Percentiles rank a stretch among this genome's conserved stretches.
These are phyloP conservation scores for Damaliscus lunatus DNA, from an alignment of 2,113 vertebrate genomes.

Conservation along the genomic window DNA sequence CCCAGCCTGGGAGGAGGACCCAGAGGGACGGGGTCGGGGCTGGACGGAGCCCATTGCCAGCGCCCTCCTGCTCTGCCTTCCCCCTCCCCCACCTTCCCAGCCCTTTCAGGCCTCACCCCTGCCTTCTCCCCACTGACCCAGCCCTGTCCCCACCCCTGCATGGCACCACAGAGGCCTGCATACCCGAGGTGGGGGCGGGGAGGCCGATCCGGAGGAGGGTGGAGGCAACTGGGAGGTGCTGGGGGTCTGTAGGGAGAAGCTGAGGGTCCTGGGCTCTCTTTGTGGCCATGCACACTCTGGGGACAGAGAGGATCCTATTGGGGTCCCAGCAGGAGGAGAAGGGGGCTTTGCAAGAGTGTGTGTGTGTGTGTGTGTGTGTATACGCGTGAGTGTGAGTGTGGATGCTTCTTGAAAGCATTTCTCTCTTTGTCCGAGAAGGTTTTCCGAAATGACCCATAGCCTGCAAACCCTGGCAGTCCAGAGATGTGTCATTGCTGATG, in stretches of 20 bases:
- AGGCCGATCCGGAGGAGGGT: no score
- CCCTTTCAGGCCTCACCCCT: background rate
- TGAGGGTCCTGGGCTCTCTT: background rate
- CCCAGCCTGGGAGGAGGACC: background rate
- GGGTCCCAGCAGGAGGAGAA: background rate
- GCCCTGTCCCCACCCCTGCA: background rate
- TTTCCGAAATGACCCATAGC: accelerated
- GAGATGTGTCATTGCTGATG: accelerated
- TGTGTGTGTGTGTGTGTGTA: background rate
- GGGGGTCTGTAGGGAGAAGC: background rate
- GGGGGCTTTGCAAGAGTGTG: background rate
- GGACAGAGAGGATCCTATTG: background rate
- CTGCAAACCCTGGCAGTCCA: accelerated
- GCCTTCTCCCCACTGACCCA: background rate
- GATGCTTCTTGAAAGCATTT: accelerated
- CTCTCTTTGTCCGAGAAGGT: no score
- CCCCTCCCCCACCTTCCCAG: background rate
- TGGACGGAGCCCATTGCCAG: background rate
- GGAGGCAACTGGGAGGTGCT: accelerated
- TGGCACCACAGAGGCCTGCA: accelerated
- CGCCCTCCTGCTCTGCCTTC: background rate
- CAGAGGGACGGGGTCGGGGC: background rate
- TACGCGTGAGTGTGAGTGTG: background rate
- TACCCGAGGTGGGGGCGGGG: accelerated
- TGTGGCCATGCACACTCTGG: background rate